Evolutionary conservation across 2,888 invertebrate species (phyloP).

Genomic region (Caenorhabditis zanzibari): DNA sequence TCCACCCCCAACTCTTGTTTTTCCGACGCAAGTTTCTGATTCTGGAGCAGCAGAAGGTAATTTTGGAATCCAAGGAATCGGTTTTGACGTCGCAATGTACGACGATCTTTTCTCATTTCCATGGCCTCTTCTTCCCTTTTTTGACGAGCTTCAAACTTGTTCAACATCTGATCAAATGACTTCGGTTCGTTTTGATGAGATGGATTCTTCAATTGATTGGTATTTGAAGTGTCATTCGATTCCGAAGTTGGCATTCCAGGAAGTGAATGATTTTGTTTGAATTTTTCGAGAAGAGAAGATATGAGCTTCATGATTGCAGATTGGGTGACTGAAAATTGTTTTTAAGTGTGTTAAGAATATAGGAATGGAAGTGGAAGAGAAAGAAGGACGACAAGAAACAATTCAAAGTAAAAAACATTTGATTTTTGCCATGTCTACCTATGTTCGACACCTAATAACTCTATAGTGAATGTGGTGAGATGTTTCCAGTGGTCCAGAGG

Average conservation of each 20-base stretch:
- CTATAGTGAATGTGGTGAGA: too few species aligned
- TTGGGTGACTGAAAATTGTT: neutral
- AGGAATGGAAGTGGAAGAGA: neutral
- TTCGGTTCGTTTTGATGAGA: slow-evolving; percentile 1
- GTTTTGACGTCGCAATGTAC: slow-evolving; percentile 48
- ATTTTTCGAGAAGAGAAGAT: slow-evolving; percentile 21
- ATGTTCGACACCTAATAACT: too few species aligned
- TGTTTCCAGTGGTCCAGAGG: too few species aligned
- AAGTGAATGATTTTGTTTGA: neutral
- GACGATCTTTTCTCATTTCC: slow-evolving; percentile 19
- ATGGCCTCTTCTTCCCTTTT: slow-evolving; percentile 8
- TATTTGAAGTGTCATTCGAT: neutral
- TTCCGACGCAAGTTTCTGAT: slow-evolving; percentile 25
- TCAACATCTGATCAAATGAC: neutral
- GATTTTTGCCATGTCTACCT: too few species aligned
- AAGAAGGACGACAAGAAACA: too few species aligned
- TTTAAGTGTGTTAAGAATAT: neutral
- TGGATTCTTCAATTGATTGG: neutral
- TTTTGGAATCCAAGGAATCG: slow-evolving; percentile 40
- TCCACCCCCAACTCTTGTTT: slow-evolving; percentile 23
- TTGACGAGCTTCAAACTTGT: slow-evolving; percentile 16
- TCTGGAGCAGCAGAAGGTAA: slow-evolving; percentile 31
- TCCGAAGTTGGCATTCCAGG: neutral
- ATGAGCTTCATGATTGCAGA: slow-evolving; percentile 12
- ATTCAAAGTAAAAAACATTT: too few species aligned